phyloP scores from a whole-genome alignment of 2,113 vertebrate species.

The Cheilinus undulatus region DNA sequence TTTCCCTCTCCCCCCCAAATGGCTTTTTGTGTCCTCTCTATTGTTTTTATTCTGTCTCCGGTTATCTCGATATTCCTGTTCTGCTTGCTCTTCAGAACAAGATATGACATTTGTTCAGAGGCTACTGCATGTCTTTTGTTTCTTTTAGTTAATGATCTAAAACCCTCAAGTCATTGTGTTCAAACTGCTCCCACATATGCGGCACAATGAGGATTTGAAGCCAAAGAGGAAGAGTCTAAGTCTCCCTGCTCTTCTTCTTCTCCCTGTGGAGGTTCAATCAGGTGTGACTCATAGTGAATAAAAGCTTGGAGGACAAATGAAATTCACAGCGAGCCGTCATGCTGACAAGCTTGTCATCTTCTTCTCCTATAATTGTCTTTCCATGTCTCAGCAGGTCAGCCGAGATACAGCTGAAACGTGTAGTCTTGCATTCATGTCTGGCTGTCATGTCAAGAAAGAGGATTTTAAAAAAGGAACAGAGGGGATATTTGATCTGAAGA shows the following conservation, averaged over 20 bases:
- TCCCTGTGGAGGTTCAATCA: constrained; percentile 61
- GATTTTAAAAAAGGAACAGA: constrained; percentile 10
- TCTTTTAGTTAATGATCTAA: not conserved
- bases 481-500: constrained; percentile 5
- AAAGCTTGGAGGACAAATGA: constrained; percentile 69
- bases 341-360: constrained; percentile 70
- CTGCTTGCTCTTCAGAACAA: not conserved
- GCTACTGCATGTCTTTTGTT: not conserved
- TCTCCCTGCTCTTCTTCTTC: constrained; percentile 18
- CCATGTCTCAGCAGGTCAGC: constrained; percentile 63
- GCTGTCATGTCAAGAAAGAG: constrained; percentile 31
- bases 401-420: constrained; percentile 43
- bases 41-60: not conserved
- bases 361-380: constrained; percentile 70
- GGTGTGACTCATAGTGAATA: constrained; percentile 70
- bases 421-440: constrained; percentile 45
- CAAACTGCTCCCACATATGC: not conserved
- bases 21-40: not conserved
- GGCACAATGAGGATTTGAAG: constrained; percentile 5
- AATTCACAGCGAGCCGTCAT: constrained; percentile 66
- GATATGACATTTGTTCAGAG: not conserved
- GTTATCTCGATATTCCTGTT: not conserved
- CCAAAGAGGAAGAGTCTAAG: constrained; percentile 23
- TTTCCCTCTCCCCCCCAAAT: not conserved
- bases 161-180: constrained; percentile 1